These are phyloP conservation scores for Pygoscelis antarcticus DNA, from an alignment of 2,113 vertebrate genomes.

Conservation along the genomic window DNA sequence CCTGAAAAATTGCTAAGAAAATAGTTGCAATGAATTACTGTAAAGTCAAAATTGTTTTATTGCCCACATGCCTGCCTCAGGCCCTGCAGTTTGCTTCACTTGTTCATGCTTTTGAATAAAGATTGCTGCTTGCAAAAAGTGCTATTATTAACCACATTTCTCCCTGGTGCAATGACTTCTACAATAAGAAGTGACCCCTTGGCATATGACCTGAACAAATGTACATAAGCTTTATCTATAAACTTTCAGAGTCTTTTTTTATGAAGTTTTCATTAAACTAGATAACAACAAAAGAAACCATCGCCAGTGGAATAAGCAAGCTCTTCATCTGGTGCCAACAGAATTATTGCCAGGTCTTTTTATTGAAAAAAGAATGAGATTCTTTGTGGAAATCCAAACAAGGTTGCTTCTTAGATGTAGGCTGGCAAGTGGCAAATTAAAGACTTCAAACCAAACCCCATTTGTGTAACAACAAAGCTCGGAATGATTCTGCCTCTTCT, in stretches of 20 bases:
- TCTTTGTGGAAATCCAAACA: conserved; percentile 47
- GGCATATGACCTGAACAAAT: conserved; percentile 1
- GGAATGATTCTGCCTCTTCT: background rate
- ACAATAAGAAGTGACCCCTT: background rate
- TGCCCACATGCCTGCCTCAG: background rate
- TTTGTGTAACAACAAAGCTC: background rate
- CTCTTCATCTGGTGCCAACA: conserved; percentile 61
- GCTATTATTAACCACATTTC: background rate
- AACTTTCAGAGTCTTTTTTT: background rate
- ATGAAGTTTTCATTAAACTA: conserved; percentile 50
- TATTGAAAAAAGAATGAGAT: conserved; percentile 60
- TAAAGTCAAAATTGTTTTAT: background rate
- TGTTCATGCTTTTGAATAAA: conserved; percentile 24
- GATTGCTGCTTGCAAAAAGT: background rate
- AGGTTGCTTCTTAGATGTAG: conserved; percentile 43
- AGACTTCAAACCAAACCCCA: conserved; percentile 15
- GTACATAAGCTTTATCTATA: conserved; percentile 36
- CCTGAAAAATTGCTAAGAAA: background rate
- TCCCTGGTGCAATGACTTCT: background rate
- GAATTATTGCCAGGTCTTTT: conserved; percentile 69
- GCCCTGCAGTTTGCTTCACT: background rate
- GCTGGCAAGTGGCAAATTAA: conserved; percentile 20
- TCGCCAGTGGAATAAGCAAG: conserved; percentile 34
- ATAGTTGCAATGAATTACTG: background rate
- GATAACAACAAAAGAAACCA: conserved; percentile 54